phyloP scores from a whole-genome alignment of 2,113 vertebrate species.

The Sterrhoptilus dennistouni region DNA sequence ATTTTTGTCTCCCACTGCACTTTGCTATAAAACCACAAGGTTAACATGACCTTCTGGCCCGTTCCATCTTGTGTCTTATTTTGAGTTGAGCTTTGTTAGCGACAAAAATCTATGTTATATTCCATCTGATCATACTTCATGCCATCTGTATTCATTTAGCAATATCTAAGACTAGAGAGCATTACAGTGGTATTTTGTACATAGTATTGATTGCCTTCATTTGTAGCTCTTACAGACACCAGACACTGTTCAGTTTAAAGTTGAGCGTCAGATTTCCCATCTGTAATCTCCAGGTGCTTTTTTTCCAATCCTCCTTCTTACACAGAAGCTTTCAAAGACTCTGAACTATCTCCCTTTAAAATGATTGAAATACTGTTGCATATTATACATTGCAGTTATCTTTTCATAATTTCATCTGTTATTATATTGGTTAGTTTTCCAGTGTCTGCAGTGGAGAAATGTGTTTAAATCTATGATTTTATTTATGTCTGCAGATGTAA shows the following conservation, averaged over 20 bases:
- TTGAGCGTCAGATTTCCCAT: slow-evolving; percentile 71
- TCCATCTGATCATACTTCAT: slow-evolving; percentile 74
- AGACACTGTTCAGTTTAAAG: slow-evolving; percentile 70
- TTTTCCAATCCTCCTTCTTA: background rate
- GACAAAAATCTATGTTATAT: slow-evolving; percentile 78
- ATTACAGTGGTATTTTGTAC: slow-evolving; percentile 71
- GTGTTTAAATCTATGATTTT: background rate
- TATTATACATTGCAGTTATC: background rate
- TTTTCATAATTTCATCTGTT: background rate
- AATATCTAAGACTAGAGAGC: slow-evolving; percentile 76
- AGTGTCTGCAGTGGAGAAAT: background rate
- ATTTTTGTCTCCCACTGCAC: slow-evolving; percentile 77
- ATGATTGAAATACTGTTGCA: background rate
- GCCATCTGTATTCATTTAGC: slow-evolving; percentile 79
- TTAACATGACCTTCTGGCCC: slow-evolving; percentile 81
- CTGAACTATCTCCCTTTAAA: background rate
- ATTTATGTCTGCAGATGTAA: background rate
- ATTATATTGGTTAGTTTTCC: background rate
- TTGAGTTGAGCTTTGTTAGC: slow-evolving; percentile 66
- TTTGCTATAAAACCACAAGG: slow-evolving; percentile 85
- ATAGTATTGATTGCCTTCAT: slow-evolving; percentile 80
- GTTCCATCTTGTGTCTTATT: slow-evolving; percentile 59
- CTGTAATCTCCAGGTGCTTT: slow-evolving; percentile 60
- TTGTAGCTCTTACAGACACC: slow-evolving; percentile 76
- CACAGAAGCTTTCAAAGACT: slow-evolving; percentile 31